These are phyloP conservation scores for Rhyacichthys aspro DNA, from an alignment of 2,797 vertebrate genomes.

Conservation along the genomic window DNA sequence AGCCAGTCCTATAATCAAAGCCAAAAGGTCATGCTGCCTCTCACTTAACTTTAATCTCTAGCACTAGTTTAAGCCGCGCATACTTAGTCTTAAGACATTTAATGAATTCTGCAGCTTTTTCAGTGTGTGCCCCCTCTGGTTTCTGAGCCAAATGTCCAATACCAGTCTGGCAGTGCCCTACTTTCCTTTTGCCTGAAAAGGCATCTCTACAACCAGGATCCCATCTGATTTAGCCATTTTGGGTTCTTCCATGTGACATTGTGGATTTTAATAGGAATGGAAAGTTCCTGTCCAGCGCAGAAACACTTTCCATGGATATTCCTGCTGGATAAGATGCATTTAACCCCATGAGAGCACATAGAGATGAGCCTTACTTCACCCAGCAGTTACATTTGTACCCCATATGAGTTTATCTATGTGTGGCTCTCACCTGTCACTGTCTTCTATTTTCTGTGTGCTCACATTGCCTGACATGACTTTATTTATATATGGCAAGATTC, in stretches of 20 bases:
- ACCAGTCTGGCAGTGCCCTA: conserved; percentile 60
- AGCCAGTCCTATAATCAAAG: conserved; percentile 11
- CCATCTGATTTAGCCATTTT: conserved; percentile 78
- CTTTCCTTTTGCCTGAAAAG: conserved; percentile 71
- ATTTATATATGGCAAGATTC: not conserved
- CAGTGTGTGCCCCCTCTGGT: conserved; percentile 40
- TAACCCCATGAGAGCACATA: conserved; percentile 45
- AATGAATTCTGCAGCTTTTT: conserved; percentile 53
- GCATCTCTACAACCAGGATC: conserved; percentile 58
- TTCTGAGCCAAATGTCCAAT: conserved; percentile 46
- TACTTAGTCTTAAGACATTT: conserved; percentile 21
- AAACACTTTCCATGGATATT: conserved; percentile 69
- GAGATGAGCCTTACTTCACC: not conserved
- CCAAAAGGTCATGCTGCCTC: conserved; percentile 12
- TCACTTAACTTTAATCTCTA: conserved; percentile 11
- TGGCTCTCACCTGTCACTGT: not conserved
- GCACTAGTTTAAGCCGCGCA: conserved; percentile 16
- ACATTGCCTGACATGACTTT: conserved; percentile 1
- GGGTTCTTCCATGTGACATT: conserved; percentile 69
- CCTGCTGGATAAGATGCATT: conserved; percentile 33
- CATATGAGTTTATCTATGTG: not conserved
- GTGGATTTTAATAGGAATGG: conserved; percentile 74
- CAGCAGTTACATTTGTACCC: not conserved
- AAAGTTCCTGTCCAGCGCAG: conserved; percentile 72
- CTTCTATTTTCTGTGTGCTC: not conserved